Conservation (phyloP, 2,113 vertebrate genomes). For the Carlito syrichta region DNA sequence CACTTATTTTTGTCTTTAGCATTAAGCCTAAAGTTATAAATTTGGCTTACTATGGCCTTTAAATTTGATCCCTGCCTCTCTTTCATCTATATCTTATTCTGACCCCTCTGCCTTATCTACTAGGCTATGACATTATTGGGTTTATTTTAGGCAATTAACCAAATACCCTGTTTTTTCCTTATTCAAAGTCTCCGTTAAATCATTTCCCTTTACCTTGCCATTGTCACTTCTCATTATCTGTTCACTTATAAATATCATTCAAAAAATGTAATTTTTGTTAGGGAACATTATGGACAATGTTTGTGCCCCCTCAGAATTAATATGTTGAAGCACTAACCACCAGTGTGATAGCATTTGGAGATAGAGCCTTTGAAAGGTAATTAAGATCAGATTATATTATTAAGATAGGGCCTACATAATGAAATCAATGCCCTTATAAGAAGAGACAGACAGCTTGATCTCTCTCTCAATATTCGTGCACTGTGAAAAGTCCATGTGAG, state of each 20-base stretch:
- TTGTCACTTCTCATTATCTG: background rate
- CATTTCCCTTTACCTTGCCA: background rate
- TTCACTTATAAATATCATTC: background rate
- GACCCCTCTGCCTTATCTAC: background rate
- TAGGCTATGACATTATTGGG: background rate
- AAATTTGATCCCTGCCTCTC: background rate
- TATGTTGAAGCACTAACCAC: background rate
- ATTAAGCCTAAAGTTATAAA: background rate
- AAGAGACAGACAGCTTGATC: background rate
- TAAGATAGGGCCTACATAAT: fast-evolving
- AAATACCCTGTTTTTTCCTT: background rate
- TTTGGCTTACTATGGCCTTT: no score
- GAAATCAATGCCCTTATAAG: background rate
- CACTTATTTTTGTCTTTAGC: background rate
- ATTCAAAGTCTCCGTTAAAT: background rate
- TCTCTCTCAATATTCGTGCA: background rate
- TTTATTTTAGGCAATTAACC: background rate
- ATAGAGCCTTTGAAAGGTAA: background rate
- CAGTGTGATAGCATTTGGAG: background rate
- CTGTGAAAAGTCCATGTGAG: background rate
- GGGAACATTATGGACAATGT: background rate
- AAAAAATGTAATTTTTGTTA: background rate
- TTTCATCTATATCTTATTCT: background rate
- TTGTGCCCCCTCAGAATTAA: background rate
- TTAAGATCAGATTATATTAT: background rate